Evolutionary conservation across 2,797 vertebrate genomes (phyloP).

Genomic region (Coendou prehensilis): DNA sequence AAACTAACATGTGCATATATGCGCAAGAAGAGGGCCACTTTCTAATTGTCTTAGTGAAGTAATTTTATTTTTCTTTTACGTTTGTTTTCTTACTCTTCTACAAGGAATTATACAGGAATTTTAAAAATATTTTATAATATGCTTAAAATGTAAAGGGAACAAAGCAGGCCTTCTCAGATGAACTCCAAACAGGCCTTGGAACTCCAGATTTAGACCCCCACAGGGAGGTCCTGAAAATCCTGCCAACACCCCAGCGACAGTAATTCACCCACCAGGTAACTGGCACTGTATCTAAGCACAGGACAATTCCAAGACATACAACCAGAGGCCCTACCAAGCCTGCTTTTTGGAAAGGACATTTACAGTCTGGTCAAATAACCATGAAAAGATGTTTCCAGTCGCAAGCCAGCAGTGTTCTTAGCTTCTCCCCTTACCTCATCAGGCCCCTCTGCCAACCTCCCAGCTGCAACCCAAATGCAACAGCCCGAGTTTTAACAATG

Average conservation of each 20-base stretch:
- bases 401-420: constrained; percentile 72
- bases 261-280: constrained; percentile 75
- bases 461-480: constrained; percentile 83
- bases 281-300: constrained; percentile 64
- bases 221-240: constrained; percentile 30
- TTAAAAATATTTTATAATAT: constrained; percentile 43
- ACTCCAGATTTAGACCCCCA: constrained; percentile 15
- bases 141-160: constrained; percentile 56
- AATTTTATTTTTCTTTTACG: constrained; percentile 45
- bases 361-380: constrained; percentile 83
- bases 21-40: not conserved
- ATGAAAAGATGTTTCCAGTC: constrained; percentile 86
- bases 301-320: constrained; percentile 80
- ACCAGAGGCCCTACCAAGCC: constrained; percentile 65
- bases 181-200: not conserved
- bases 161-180: constrained; percentile 43
- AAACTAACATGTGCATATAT: not conserved
- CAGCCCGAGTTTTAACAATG: constrained; percentile 83
- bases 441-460: constrained; percentile 85
- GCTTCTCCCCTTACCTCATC: constrained; percentile 83
- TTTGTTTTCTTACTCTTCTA: constrained; percentile 58
- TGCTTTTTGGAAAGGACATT: constrained; percentile 83
- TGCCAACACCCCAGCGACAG: constrained; percentile 64
- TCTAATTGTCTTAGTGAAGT: not conserved
- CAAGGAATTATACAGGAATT: constrained; percentile 36